phyloP scores from a whole-genome alignment of 2,113 vertebrate species.

The Periophthalmus modestus region DNA sequence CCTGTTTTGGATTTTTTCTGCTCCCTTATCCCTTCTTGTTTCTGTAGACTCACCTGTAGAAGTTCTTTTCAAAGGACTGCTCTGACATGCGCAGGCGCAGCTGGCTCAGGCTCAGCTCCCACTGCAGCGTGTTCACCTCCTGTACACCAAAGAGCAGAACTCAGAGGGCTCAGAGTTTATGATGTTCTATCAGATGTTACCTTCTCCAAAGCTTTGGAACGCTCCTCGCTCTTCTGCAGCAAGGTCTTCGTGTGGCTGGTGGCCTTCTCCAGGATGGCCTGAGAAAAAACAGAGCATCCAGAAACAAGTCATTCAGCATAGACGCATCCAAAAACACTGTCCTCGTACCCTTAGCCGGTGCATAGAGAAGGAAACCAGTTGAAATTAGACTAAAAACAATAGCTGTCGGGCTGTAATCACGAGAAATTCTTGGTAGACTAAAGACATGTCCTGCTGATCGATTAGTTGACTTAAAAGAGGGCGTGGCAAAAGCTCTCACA shows the following conservation, averaged over 20 bases:
- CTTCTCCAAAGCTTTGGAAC: constrained; percentile 87
- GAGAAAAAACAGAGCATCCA: not conserved
- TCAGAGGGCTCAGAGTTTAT: not conserved
- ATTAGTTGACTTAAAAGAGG: too few species aligned
- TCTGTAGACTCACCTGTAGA: constrained; percentile 74
- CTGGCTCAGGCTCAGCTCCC: constrained; percentile 92
- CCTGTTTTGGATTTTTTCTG: not conserved
- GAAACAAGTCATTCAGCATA: too few species aligned
- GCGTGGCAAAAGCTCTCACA: too few species aligned
- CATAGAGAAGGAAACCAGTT: too few species aligned
- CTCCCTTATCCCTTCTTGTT: not conserved
- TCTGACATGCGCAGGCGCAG: constrained; percentile 86
- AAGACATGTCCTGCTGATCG: too few species aligned
- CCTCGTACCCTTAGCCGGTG: too few species aligned
- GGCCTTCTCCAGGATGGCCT: constrained; percentile 90
- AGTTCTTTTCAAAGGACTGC: constrained; percentile 85
- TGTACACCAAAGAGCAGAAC: constrained; percentile 42
- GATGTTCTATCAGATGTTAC: constrained; percentile 53
- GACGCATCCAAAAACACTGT: too few species aligned
- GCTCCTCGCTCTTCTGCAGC: constrained; percentile 87
- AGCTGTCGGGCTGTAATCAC: too few species aligned
- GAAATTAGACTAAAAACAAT: too few species aligned
- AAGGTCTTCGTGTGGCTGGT: constrained; percentile 87
- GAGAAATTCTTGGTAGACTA: too few species aligned
- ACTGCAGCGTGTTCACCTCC: constrained; percentile 91